Evolutionary conservation across 2,113 vertebrate species (phyloP).

Genomic region (Heterotis niloticus): DNA sequence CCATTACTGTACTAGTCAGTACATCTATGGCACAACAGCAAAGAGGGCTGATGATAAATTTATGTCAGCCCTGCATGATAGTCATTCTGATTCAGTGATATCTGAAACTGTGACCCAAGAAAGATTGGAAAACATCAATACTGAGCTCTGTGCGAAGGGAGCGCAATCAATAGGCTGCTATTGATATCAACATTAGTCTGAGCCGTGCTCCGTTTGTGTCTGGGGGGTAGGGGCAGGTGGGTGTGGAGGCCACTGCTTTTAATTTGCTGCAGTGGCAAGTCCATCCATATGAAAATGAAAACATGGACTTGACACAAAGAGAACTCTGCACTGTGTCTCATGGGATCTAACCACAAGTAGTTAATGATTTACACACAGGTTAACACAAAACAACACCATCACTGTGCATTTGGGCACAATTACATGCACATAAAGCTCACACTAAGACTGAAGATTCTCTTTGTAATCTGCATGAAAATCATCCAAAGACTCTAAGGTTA

Average conservation of each 20-base stretch:
- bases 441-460: neutral
- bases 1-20: neutral
- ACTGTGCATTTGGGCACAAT: neutral
- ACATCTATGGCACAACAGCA: neutral
- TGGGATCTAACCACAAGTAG: neutral
- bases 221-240: neutral
- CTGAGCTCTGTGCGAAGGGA: neutral
- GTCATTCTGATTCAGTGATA: neutral
- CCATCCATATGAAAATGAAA: neutral
- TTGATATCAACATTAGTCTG: conserved; percentile 11
- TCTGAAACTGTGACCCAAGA: neutral
- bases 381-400: neutral
- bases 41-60: neutral
- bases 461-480: no score
- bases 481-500: neutral
- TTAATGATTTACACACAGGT: neutral
- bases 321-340: neutral
- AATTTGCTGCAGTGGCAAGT: neutral
- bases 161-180: neutral
- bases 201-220: neutral
- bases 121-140: conserved; percentile 17
- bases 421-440: neutral
- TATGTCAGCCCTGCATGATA: neutral
- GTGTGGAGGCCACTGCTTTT: neutral
- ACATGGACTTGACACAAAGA: neutral